Base-by-base conservation (phyloP, 1,140 invertebrate species). In the Caligus rogercresseyi region DNA sequence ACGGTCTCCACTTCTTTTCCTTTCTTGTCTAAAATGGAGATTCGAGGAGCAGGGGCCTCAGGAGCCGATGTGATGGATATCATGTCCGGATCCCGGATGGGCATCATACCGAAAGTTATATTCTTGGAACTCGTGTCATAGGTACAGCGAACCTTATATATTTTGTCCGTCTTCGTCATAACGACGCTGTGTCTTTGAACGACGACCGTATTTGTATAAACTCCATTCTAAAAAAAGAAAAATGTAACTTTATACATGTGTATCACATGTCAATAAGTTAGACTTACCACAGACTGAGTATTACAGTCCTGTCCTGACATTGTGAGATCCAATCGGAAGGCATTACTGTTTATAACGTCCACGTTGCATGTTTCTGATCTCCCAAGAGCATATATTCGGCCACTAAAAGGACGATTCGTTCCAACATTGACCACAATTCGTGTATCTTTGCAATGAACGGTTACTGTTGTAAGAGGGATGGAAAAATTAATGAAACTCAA, bases 91-190 rank as follows among this genome's bases (percentile, higher is more conserved):
- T 91, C 88, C 72, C 86, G 83, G 71, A 94, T 91, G 59, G 89
- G 89, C 84, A 93, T 89, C 88, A 93, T 92, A 75, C 89, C 89
- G 75, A 93, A 94, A 11, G 89, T 92, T 64, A 94, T 91, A 72
- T 94, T 94, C 77, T 90, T 89, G 0, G 89, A 90, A 58, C 87
- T 88, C 83, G 93, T 93, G 73, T 94, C 90, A 71, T 94, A 94
- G 0, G 89, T 94, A 70, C 90, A 94, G 70, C 92, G 89, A 26
- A 94, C 87, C 75, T 92, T 92, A 79, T 94, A 94, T 68, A 93
- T 92, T 72, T 94, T 94, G 72, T 94, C 90, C 1, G 89, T 88
- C 75, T 93, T 93, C 13, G 89, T 94, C 86, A 94, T 91, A 1
- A 94, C 89, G 4, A 93, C 88, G 69, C 88, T 92, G 75, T 94